phyloP scores from a whole-genome alignment of 2,888 invertebrate genomes.

The Dione juno region DNA sequence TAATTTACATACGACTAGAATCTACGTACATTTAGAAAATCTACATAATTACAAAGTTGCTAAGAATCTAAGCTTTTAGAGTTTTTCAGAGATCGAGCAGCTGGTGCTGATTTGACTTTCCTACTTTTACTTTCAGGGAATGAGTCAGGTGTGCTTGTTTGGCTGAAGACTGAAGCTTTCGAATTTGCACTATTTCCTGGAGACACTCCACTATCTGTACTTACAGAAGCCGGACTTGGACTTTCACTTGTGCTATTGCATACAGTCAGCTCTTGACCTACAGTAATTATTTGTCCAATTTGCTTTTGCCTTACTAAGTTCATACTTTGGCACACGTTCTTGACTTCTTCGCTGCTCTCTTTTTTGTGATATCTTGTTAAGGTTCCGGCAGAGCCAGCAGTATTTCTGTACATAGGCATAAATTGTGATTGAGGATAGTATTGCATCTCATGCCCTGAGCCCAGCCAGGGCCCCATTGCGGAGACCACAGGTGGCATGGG shows the following conservation, averaged over 20 bases:
- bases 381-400: conserved; percentile 78
- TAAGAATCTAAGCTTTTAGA: conserved; percentile 81
- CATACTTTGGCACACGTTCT: conserved; percentile 81
- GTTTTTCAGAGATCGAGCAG: conserved; percentile 73
- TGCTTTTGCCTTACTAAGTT: conserved; percentile 81
- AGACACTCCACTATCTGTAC: conserved; percentile 76
- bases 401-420: conserved; percentile 75
- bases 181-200: conserved; percentile 74
- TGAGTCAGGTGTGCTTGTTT: conserved; percentile 57
- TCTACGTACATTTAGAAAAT: conserved; percentile 81
- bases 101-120: conserved; percentile 65
- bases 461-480: conserved; percentile 71
- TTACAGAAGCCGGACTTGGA: conserved; percentile 75
- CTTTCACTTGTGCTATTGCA: conserved; percentile 74
- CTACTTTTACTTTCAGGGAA: conserved; percentile 65
- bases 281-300: conserved; percentile 77
- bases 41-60: conserved; percentile 80
- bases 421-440: conserved; percentile 77
- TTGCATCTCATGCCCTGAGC: conserved; percentile 72
- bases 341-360: conserved; percentile 66
- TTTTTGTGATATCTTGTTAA: conserved; percentile 76
- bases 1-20: conserved; percentile 65
- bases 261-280: conserved; percentile 76
- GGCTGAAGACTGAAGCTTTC: conserved; percentile 68
- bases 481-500: conserved; percentile 70